Conservation (phyloP, 2,888 invertebrate genomes). For the Rhingia campestris region DNA sequence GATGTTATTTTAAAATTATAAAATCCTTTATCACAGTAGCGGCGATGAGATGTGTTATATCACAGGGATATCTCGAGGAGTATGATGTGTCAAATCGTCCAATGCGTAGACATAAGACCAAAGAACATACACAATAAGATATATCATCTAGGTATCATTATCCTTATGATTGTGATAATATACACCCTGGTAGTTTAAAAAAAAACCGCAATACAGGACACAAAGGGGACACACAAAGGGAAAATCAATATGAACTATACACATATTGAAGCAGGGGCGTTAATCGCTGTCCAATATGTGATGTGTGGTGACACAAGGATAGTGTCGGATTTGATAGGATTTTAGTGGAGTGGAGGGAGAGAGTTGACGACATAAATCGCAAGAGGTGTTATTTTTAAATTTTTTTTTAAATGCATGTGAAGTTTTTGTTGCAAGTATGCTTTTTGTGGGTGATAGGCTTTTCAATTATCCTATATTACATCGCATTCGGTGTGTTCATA, state of each 20-base stretch:
- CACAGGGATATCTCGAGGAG: conserved; percentile 32
- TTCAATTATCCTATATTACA: no score
- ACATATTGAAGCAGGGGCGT: conserved; percentile 62
- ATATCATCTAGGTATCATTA: conserved; percentile 66
- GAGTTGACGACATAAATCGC: background rate
- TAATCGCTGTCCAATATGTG: conserved; percentile 74
- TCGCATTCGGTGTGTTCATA: no score
- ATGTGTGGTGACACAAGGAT: conserved; percentile 32
- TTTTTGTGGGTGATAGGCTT: no score
- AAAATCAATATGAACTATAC: conserved; percentile 47
- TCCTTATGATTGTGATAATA: conserved; percentile 59
- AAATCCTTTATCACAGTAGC: conserved; percentile 45
- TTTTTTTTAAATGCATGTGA: no score
- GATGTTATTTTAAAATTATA: conserved; percentile 77
- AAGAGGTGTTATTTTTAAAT: background rate
- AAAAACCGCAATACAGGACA: conserved; percentile 22
- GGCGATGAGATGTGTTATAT: background rate
- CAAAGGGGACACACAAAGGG: conserved; percentile 12
- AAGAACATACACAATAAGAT: conserved; percentile 48
- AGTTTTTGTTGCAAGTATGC: no score
- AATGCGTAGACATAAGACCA: conserved; percentile 46
- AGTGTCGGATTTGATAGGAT: background rate
- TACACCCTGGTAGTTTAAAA: conserved; percentile 61
- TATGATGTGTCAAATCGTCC: conserved; percentile 57
- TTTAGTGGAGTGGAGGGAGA: conserved; percentile 5